Base-by-base conservation (phyloP, 1,140 invertebrate genomes). In the Penaeus indicus region DNA sequence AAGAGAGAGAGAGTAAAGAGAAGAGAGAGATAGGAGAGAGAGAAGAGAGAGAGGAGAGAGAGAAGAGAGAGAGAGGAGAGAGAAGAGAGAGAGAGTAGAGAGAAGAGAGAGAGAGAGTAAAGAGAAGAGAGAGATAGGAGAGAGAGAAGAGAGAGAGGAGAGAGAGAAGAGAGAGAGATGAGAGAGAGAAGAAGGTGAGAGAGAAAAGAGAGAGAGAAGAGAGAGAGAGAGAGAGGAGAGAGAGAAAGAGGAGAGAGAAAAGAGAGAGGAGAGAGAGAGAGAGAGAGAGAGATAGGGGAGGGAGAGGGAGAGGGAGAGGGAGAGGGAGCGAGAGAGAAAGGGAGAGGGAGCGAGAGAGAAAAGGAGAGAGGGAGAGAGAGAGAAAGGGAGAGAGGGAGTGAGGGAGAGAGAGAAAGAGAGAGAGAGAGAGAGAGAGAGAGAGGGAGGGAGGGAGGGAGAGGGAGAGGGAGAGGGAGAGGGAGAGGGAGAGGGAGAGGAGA, bases 361-460 rank as follows among this genome's bases (percentile, higher is more conserved):
- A 82, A 47, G 62, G 80, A 61, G 47, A 82, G 80, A 61, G 80
- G 62, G 80, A 82, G 47, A 82, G 80, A 61, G 80, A 82, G 47
- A 61, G 3, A 61, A 47, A 3, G 54, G 3, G 54, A 61, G 80
- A 61, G 0, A 22, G 7, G 8, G 32, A 54, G 19, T 13, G 47
- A 47, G 47, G 8, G 13, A 13, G 21, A 13, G 1, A 22, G 27
- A 13, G 72, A 3, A 13, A 10, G 13, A 2, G 10, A 10, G 27
- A 60, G 22, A 22, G 42, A 19, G 38, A 11, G 32, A 60, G 22
- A 22, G n/a, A 13, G 10, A 22, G 16, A n/a, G 79, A 10, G 79
- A 8, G 75, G 10, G 25, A 22, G 4, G 10, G 75, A 19, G 13
- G 27, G 38, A n/a, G 0, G n/a, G 61, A 3, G 21, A 82, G 1